Conservation (phyloP, 2,113 vertebrate genomes). For the Arizona elegans region DNA sequence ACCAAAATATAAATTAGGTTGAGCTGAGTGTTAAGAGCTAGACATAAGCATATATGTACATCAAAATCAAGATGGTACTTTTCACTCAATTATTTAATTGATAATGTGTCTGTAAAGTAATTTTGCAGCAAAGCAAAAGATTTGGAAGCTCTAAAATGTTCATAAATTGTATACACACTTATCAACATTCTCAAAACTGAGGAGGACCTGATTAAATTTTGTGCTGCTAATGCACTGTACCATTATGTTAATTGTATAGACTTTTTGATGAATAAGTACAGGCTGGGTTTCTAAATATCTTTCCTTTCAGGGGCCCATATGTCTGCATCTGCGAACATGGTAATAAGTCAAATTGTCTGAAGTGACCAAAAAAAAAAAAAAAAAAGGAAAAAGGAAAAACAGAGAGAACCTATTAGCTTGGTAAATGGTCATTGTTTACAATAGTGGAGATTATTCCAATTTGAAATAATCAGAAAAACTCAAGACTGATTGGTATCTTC, state of each 20-base stretch:
- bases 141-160: neutral
- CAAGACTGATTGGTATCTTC: constrained; percentile 26
- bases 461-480: constrained; percentile 49
- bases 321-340: constrained; percentile 52
- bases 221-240: neutral
- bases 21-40: neutral
- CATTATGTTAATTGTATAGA: constrained; percentile 56
- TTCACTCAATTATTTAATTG: neutral
- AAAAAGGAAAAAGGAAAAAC: constrained; percentile 30
- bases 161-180: neutral
- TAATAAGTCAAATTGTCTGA: constrained; percentile 59
- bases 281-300: constrained; percentile 50
- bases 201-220: neutral
- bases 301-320: constrained; percentile 51
- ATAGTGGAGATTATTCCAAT: constrained; percentile 49
- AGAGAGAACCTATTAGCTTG: constrained; percentile 59
- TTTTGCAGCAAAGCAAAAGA: neutral
- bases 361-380: constrained; percentile 39
- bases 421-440: constrained; percentile 56
- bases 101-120: neutral
- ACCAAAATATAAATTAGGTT: neutral
- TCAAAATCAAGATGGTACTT: neutral
- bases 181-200: neutral
- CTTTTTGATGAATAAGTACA: constrained; percentile 52
- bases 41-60: neutral